Base-by-base conservation (phyloP, 2,888 invertebrate species). In the Chirona hameri region DNA sequence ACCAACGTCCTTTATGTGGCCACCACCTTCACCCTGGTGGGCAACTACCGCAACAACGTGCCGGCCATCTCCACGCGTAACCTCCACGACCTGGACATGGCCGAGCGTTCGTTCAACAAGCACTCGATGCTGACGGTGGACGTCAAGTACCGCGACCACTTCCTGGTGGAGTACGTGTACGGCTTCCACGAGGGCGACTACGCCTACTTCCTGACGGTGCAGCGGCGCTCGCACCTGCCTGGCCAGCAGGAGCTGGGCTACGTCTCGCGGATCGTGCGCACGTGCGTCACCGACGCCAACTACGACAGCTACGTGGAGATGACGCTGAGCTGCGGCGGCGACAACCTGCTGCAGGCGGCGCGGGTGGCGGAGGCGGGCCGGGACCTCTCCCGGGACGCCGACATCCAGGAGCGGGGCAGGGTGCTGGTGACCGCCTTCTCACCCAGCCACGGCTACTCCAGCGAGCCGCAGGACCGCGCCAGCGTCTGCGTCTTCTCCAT, bases 301-400 rank as follows among this genome's bases (percentile, higher is more conserved):
- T 98, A 97, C 88, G 96, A 97, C 88, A 97, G 97, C 87, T 99
- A 99, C 88, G 96, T 97, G 0, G 99, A 99, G 90, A 94, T 98
- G 82, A 97, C 97, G 27, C 90, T 98, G 84, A 94, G 96, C 88
- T 98, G 98, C 88, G 93, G 91, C 86, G 93, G 92, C 81, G 91
- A 92, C 86, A 98, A 98, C 90, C 91, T 98, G 86, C 91, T 97
- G 81, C 95, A 96, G 88, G 98, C 98, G 89, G 97, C 97, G n/a
- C 95, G 96, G 88, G 92, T 98, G 84, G 93, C 95, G 14, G 91
- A 91, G 93, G 95, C 97, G 18, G 94, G 96, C 48, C 92, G 93
- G 84, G 94, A 94, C 86, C 88, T 98, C 84, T 93, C 95, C 24
- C 89, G 92, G 86, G 92, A 94, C 89, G n/a, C 90, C 84, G 94